Evolutionary conservation across 2,113 vertebrate species (phyloP).

Genomic region (Leptocoma aspasia): DNA sequence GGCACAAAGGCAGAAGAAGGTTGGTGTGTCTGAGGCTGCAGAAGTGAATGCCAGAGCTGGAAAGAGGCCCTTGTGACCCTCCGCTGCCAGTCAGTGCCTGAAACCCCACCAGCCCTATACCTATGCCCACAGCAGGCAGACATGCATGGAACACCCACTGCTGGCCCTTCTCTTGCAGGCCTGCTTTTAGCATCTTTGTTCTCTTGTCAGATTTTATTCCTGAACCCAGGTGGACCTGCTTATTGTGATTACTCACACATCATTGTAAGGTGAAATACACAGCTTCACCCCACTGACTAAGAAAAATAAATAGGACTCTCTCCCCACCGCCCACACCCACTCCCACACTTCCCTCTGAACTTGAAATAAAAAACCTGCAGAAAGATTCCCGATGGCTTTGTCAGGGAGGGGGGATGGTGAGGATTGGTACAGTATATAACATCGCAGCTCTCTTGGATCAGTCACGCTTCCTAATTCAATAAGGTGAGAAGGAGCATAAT

Average conservation of each 20-base stretch:
- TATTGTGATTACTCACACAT: constrained; percentile 44
- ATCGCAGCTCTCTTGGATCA: constrained; percentile 91
- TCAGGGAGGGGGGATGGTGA: constrained; percentile 38
- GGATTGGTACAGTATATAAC: constrained; percentile 74
- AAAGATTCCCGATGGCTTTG: constrained; percentile 46
- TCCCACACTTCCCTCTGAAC: constrained; percentile 51
- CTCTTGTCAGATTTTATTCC: constrained; percentile 37
- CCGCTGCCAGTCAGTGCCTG: background rate
- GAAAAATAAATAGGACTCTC: constrained; percentile 60
- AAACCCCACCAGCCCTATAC: background rate
- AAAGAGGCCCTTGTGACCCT: background rate
- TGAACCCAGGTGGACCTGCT: constrained; percentile 37
- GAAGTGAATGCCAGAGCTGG: background rate
- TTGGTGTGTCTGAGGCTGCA: background rate
- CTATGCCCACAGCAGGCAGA: background rate
- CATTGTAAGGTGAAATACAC: constrained; percentile 27
- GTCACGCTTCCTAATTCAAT: constrained; percentile 99
- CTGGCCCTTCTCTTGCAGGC: background rate
- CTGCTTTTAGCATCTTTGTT: constrained; percentile 36
- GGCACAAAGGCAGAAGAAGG: background rate
- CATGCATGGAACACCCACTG: background rate
- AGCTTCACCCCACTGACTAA: constrained; percentile 46
- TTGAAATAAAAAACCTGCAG: constrained; percentile 52
- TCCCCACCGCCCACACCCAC: constrained; percentile 56
- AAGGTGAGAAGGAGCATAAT: constrained; percentile 99